Evolutionary conservation across 2,888 invertebrate species (phyloP), one percentile per base, ranked within the genome.

Genomic region (Acanthosepion pharaonis): DNA sequence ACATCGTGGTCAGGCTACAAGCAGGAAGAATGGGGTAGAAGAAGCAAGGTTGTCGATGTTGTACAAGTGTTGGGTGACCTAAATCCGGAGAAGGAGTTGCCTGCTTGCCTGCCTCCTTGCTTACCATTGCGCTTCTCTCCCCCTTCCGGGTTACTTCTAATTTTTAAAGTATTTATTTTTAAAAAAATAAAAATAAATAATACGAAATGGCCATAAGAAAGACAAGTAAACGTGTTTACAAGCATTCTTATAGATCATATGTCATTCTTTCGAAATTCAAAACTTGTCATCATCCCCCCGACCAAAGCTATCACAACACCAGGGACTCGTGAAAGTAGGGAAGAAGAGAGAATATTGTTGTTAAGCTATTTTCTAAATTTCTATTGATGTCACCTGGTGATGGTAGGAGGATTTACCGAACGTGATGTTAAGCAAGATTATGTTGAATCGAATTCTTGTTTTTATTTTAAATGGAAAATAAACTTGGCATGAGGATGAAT

Each of bases 21-120:
- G 78, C n/a, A 78, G 33, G 78, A 33, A n/a, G 78, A 33, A 78
- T 42, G 78, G 78, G 28, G 78, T 28, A 33, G n/a, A 78, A 78
- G n/a, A 78, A 78, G n/a, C 78, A 33, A 78, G 78, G n/a, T 78
- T 78, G 78, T 78, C 78, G 78, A 78, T 78, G 78, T 78, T 78
- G 33, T 78, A 78, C 78, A 78, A 78, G 78, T 78, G 78, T 78
- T 78, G 78, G 78, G 11, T 78, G 78, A 78, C 78, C 78, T 78
- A 78, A 78, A 78, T 78, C n/a, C 33, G n/a, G 78, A 78, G 78
- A 28, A 78, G 78, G n/a, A 78, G 78, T n/a, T 78, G n/a, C n/a
- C 9, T n/a, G n/a, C n/a, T 15, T n/a, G n/a, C 78, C n/a, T 78
- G n/a, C n/a, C 78, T 78, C 11, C 78, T n/a, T n/a, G 78, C n/a